Conservation (phyloP, 2,888 invertebrate species). For the Sussaba pulchella region DNA sequence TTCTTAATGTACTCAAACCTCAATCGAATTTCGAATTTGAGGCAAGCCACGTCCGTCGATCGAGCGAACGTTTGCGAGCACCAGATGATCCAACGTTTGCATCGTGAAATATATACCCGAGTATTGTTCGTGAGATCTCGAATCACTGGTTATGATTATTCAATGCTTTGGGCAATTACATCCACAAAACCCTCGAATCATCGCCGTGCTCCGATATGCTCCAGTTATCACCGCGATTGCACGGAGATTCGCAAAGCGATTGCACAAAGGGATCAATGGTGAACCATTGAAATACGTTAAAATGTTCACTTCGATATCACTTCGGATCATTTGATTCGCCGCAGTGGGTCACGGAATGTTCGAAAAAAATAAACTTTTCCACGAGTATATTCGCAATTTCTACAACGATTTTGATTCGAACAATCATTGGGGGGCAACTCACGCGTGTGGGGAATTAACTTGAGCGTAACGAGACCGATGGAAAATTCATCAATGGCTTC, state of each 20-base stretch:
- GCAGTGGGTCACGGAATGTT: background rate
- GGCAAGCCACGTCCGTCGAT: background rate
- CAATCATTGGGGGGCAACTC: slow-evolving; percentile 9
- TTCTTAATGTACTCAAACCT: background rate
- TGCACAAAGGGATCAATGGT: background rate
- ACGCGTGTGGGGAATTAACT: slow-evolving; percentile 22
- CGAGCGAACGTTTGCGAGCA: slow-evolving; percentile 13
- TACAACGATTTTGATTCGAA: slow-evolving; percentile 2
- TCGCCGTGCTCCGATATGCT: background rate
- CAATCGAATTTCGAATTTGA: background rate
- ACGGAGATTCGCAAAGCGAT: background rate
- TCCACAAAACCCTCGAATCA: slow-evolving; percentile 11
- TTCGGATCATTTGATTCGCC: slow-evolving; percentile 15
- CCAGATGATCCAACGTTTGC: slow-evolving; percentile 12
- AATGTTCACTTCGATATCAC: background rate
- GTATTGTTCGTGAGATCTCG: background rate
- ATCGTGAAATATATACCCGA: background rate
- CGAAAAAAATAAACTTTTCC: background rate
- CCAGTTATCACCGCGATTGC: background rate
- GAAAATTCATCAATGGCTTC: slow-evolving; percentile 39
- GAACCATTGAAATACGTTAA: background rate
- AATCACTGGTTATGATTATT: background rate
- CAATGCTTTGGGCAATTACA: background rate
- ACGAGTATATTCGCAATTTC: slow-evolving; percentile 1
- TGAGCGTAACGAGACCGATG: slow-evolving; percentile 29